These are phyloP conservation scores for Zonitis immaculata DNA, from an alignment of 2,888 invertebrate genomes.

Conservation along the genomic window DNA sequence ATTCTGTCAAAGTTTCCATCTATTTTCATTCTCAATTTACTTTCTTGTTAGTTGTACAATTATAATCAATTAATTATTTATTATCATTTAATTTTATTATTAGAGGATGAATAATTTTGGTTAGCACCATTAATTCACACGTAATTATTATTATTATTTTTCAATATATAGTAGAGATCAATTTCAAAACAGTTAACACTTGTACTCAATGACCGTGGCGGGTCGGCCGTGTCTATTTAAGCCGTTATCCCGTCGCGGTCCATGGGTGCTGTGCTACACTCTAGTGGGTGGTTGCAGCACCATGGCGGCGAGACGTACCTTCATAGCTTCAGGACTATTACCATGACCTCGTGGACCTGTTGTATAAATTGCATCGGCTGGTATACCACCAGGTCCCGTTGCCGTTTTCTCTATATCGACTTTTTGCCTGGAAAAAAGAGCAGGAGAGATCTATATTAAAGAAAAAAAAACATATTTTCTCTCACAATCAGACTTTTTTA, in stretches of 20 bases:
- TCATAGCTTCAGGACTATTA: slow-evolving; percentile 67
- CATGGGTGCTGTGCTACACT: slow-evolving; percentile 57
- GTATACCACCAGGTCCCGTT: slow-evolving; percentile 56
- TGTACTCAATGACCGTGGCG: slow-evolving; percentile 47
- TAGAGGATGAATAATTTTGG: background rate
- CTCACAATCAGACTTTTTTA: too few relatives aligned
- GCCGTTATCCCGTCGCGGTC: slow-evolving; percentile 34
- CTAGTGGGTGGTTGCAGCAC: slow-evolving; percentile 86
- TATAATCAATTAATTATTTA: too few relatives aligned
- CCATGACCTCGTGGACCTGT: slow-evolving; percentile 45
- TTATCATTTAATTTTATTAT: too few relatives aligned
- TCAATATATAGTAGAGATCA: background rate
- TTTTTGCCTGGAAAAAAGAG: slow-evolving; percentile 40
- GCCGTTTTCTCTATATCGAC: slow-evolving; percentile 50
- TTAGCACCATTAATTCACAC: slow-evolving; percentile 11
- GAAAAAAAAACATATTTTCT: too few relatives aligned
- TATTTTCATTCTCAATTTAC: background rate
- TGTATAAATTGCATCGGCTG: slow-evolving; percentile 71
- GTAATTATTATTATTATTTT: background rate
- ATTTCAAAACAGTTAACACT: slow-evolving; percentile 45
- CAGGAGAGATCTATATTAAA: too few relatives aligned
- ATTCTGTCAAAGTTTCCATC: background rate
- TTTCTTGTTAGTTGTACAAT: too few relatives aligned
- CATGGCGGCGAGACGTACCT: slow-evolving; percentile 86
- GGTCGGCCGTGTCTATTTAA: slow-evolving; percentile 38